These are phyloP conservation scores for Euclidia mi DNA, from an alignment of 2,888 invertebrate species.

Conservation along the genomic window DNA sequence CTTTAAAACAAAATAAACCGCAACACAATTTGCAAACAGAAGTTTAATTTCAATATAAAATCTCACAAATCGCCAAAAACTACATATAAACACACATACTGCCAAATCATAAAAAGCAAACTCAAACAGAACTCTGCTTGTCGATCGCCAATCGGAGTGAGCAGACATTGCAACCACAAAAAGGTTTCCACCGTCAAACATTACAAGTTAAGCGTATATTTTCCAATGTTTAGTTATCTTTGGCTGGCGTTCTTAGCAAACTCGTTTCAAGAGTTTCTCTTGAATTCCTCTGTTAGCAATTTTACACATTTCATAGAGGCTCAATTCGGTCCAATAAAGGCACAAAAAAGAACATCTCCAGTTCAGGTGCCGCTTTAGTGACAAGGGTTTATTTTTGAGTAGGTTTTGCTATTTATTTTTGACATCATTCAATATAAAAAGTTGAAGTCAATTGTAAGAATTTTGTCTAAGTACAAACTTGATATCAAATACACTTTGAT, in stretches of 20 bases:
- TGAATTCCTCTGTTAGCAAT: conserved; percentile 75
- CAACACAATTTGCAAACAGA: no score
- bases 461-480: no score
- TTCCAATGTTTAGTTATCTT: conserved; percentile 67
- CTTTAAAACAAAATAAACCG: no score
- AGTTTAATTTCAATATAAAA: no score
- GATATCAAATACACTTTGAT: no score
- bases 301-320: conserved; percentile 77
- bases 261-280: conserved; percentile 72
- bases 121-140: no score
- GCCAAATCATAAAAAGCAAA: no score
- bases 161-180: conserved; percentile 28
- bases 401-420: no score
- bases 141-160: conserved; percentile 52
- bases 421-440: no score
- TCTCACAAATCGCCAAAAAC: no score
- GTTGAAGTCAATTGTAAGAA: no score
- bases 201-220: conserved; percentile 48
- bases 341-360: conserved; percentile 59
- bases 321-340: conserved; percentile 76
- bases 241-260: conserved; percentile 61
- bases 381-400: conserved; percentile 32
- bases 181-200: conserved; percentile 46
- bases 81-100: no score
- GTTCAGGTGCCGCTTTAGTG: conserved; percentile 38